These are phyloP conservation scores for Anthophora plumipes DNA, from an alignment of 2,888 invertebrate genomes.

Conservation along the genomic window DNA sequence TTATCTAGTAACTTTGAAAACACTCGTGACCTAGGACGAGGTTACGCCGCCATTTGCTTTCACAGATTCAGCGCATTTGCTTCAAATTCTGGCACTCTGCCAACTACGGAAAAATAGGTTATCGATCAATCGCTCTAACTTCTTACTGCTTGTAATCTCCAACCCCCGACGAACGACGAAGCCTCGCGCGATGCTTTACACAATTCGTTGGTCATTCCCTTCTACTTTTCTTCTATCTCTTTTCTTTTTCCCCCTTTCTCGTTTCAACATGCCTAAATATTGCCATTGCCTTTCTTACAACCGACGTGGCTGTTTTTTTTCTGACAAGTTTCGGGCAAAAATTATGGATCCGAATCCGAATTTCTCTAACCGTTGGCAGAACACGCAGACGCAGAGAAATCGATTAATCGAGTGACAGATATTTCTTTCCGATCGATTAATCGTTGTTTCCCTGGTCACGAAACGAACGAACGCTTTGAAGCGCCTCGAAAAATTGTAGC, in stretches of 20 bases:
- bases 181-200: not conserved
- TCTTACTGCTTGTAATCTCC: constrained; percentile 39
- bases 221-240: not conserved
- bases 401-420: not conserved
- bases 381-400: too few species aligned
- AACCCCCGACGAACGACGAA: not conserved
- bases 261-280: not conserved
- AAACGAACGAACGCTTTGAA: not conserved
- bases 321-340: too few species aligned
- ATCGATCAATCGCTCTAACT: constrained; percentile 76
- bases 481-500: too few species aligned
- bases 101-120: constrained; percentile 79
- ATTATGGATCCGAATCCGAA: too few species aligned
- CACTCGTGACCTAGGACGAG: constrained; percentile 69
- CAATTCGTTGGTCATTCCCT: not conserved
- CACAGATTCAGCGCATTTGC: constrained; percentile 65
- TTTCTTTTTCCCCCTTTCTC: not conserved
- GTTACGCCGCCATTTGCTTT: constrained; percentile 54
- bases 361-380: too few species aligned
- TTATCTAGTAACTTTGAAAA: too few species aligned
- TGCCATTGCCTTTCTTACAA: too few species aligned
- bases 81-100: constrained; percentile 76
- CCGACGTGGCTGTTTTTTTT: too few species aligned
- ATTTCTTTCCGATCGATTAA: not conserved
- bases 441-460: not conserved